Evolutionary conservation across 2,888 invertebrate genomes (phyloP), one percentile per base, ranked within the genome.

Genomic region (Callinectes sapidus): DNA sequence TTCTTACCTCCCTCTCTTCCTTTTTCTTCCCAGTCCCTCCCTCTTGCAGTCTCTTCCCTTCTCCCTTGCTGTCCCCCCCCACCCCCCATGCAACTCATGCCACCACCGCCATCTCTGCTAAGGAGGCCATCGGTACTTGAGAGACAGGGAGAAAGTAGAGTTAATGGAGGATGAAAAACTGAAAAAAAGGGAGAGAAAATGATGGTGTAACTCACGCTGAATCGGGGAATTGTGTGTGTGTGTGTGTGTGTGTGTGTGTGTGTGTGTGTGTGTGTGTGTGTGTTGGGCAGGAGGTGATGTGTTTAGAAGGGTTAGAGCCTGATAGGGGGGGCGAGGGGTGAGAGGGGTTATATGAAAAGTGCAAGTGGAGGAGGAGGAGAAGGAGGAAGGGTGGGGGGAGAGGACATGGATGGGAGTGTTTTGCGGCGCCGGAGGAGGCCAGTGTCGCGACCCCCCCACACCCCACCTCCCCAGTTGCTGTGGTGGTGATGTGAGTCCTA

Each of bases 231-330:
- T 13, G n/a, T 87, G 32, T 32, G 61, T n/a, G 85, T 8, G 54
- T 16, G 86, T 10, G 91, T n/a, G 54, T 61, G 86, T 14, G 91
- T n/a, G 91, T n/a, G 87, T 14, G 91, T 39, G 91, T 23, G 87
- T n/a, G 91, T n/a, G 87, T 14, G 91, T 39, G 91, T 23, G 87
- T 28, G 86, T n/a, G 54, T 18, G 23, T 42, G 91, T 39, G n/a
- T 23, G 35, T 39, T 39, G 81, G 81, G 85, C 23, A 55, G 55
- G 85, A 28, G 42, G 39, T 42, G 85, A 66, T 16, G 35, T 71
- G 42, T 39, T 35, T 8, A 61, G 2, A 81, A 81, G 81, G 77
- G 66, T 48, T 48, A 81, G 28, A 42, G 71, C 23, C n/a, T 35
- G 77, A 42, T n/a, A n/a, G n/a, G 6, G 39, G 87, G 87, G 32